A percentile compares a stretch with the other conserved stretches of the same genome.
Conservation (phyloP, 2,888 invertebrate genomes). For the Erebia ligea region DNA sequence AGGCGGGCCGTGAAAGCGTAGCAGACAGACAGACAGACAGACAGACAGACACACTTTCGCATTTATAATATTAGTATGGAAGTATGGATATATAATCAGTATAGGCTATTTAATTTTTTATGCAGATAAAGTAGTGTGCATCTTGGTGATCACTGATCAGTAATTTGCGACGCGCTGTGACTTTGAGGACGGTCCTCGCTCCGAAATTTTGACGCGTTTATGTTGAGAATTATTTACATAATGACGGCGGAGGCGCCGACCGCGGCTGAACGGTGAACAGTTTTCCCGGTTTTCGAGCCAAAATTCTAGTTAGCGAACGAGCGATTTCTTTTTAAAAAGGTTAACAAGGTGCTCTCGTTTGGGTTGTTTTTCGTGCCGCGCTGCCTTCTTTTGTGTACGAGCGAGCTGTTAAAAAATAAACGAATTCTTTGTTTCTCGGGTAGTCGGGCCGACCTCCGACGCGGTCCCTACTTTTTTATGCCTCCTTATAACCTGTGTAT, state of each 20-base stretch:
- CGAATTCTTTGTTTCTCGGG: constrained; percentile 83
- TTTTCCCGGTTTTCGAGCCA: constrained; percentile 81
- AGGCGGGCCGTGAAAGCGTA: too few relatives aligned
- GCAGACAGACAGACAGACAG: too few relatives aligned
- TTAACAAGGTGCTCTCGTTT: constrained; percentile 81
- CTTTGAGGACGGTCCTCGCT: constrained; percentile 58
- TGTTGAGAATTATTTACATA: constrained; percentile 70
- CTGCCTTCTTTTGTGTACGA: constrained; percentile 80
- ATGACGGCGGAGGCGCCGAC: constrained; percentile 78
- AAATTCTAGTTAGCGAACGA: constrained; percentile 81
- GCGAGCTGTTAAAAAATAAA: constrained; percentile 84
- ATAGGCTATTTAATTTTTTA: not conserved
- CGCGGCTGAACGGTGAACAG: constrained; percentile 64
- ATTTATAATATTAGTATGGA: not conserved
- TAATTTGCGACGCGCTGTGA: constrained; percentile 62
- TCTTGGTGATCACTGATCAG: constrained; percentile 48
- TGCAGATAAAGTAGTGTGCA: not conserved
- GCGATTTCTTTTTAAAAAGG: constrained; percentile 82
- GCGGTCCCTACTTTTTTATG: constrained; percentile 81
- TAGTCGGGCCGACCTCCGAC: constrained; percentile 82
- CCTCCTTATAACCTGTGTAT: constrained; percentile 82
- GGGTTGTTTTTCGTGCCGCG: constrained; percentile 79
- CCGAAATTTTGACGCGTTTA: constrained; percentile 58
- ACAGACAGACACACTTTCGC: too few relatives aligned
- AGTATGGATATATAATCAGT: too few relatives aligned